Conservation (phyloP, 2,797 vertebrate species). For the Kryptopterus vitreolus region DNA sequence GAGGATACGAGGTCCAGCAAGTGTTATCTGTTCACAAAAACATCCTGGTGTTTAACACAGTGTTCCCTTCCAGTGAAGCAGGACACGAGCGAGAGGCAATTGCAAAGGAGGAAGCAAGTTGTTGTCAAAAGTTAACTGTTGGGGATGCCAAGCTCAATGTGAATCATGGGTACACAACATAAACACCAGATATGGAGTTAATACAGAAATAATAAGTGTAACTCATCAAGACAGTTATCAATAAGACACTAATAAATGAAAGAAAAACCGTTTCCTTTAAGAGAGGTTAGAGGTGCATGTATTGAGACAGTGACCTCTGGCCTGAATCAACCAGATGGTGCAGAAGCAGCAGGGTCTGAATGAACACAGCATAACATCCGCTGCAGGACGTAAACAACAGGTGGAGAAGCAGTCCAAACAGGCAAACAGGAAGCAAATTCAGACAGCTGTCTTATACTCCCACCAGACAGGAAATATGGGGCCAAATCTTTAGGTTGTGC, state of each 20-base stretch:
- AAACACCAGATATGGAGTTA: not conserved
- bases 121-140: not conserved
- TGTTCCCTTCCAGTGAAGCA: constrained; percentile 48
- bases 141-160: not conserved
- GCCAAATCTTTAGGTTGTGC: constrained; percentile 29
- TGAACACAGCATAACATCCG: constrained; percentile 44
- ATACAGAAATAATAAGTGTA: not conserved
- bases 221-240: not conserved
- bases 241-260: not conserved
- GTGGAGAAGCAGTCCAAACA: constrained; percentile 55
- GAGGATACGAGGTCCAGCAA: constrained; percentile 54
- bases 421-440: constrained; percentile 56
- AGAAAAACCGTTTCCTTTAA: not conserved
- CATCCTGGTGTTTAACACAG: constrained; percentile 59
- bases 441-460: constrained; percentile 51
- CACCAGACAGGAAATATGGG: constrained; percentile 55
- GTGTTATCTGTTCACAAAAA: constrained; percentile 60
- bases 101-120: not conserved
- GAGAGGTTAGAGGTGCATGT: not conserved
- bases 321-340: constrained; percentile 41
- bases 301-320: constrained; percentile 4
- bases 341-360: constrained; percentile 24
- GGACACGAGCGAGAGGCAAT: constrained; percentile 48
- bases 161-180: not conserved
- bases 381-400: constrained; percentile 56